Evolutionary conservation across 1,140 invertebrate species (phyloP).

Genomic region (Camponotus vicinus): DNA sequence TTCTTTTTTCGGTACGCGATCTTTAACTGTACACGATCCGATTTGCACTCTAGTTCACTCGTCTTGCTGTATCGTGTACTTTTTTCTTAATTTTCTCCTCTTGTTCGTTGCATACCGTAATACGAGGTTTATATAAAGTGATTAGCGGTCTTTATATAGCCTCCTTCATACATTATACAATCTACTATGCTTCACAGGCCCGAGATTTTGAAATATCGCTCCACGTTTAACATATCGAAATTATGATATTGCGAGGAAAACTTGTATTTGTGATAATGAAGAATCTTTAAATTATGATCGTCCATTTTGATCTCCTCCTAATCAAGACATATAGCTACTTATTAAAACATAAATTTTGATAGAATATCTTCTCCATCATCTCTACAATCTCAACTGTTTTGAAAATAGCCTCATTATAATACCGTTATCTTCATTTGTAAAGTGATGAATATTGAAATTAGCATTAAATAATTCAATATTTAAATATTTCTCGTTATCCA

Average conservation of each 20-base stretch:
- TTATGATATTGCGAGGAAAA: neutral
- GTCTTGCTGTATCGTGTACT: neutral
- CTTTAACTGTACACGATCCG: neutral
- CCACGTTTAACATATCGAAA: neutral
- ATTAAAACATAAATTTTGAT: slow-evolving; percentile 31
- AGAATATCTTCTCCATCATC: neutral
- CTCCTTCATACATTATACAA: neutral
- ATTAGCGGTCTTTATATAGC: neutral
- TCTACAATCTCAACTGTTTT: neutral
- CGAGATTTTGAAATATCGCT: neutral
- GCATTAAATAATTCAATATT: neutral
- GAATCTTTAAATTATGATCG: neutral
- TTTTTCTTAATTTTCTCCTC: neutral
- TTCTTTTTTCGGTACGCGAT: neutral
- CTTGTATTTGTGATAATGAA: neutral
- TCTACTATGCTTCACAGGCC: neutral
- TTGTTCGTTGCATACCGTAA: neutral
- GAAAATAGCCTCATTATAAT: neutral
- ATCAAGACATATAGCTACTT: neutral
- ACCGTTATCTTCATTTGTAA: slow-evolving; percentile 27
- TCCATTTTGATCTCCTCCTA: slow-evolving; percentile 9
- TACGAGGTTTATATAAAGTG: slow-evolving; percentile 1
- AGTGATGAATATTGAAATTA: neutral
- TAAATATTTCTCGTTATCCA: neutral
- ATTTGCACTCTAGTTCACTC: neutral